These are phyloP conservation scores for Manis javanica DNA, from an alignment of 2,797 vertebrate species.

Conservation along the genomic window DNA sequence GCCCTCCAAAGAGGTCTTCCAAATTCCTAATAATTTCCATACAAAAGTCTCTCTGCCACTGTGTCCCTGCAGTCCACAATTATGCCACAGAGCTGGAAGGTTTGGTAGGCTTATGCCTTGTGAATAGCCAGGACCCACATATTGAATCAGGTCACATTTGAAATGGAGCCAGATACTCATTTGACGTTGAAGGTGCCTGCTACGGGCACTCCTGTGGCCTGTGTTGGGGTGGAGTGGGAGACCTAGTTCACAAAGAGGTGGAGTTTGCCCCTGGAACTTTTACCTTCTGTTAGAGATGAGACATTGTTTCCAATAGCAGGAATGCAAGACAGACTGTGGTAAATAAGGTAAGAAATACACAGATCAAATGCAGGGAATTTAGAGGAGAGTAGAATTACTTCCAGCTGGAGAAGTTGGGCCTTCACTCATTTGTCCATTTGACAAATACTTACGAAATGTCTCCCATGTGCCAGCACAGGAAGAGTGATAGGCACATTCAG, in stretches of 20 bases:
- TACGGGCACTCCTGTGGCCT: background rate
- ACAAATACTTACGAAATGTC: conserved; percentile 28
- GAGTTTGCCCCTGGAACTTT: background rate
- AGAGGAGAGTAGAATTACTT: conserved; percentile 32
- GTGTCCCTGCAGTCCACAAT: background rate
- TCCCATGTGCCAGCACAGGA: background rate
- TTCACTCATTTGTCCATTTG: background rate
- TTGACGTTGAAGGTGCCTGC: background rate
- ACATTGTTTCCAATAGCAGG: background rate
- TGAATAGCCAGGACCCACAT: background rate
- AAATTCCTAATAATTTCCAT: conserved; percentile 12
- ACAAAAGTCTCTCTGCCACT: background rate
- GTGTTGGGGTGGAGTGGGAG: background rate
- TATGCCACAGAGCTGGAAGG: background rate
- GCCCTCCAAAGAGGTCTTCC: background rate
- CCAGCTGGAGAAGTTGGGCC: background rate
- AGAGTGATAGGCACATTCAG: background rate
- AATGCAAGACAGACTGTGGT: conserved; percentile 41
- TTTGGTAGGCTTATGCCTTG: background rate
- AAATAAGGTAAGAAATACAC: background rate
- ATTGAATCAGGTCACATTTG: background rate
- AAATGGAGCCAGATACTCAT: background rate
- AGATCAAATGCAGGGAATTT: background rate
- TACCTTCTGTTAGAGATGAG: background rate
- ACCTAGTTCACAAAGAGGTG: background rate